Evolutionary conservation across 1,140 invertebrate species (phyloP), one percentile per base, ranked within the genome.

Genomic region (Zeugodacus cucurbitae): DNA sequence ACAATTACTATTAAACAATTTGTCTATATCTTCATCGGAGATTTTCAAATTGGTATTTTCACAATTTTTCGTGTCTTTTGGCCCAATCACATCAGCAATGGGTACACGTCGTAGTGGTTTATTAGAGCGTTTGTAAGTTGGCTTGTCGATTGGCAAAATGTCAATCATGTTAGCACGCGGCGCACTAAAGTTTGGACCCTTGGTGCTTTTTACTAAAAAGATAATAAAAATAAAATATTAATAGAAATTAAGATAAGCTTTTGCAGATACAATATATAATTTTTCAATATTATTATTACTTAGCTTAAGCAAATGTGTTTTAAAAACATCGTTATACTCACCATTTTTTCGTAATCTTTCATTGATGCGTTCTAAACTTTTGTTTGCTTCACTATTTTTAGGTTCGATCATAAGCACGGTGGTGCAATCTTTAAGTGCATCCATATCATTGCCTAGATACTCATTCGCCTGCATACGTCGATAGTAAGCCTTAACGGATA

Each of bases 41-140:
- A 93, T 93, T 74, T 89, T 89, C n/a, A 92, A 89, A 37, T 88
- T 87, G 8, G 37, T 22, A 41, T 78, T 82, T 64, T 90, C 89
- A n/a, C 90, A 89, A 32, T 87, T 88, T 54, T 87, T 89, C 10
- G n/a, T 89, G 11, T 87, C 89, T 34, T 91, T 89, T 2, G 91
- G 91, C 6, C 94, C 91, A 14, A 94, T 92, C 58, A 95, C 94
- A 89, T 95, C 95, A 86, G 94, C 92, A 58, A 96, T 94, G 3
- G 91, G 89, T 37, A 96, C 93, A 87, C 94, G 93, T 87, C 94
- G 94, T 59, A 96, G 89, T 1, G 94, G 92, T 89, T 95, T 94
- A 94, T 96, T 96, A 17, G 95, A 96, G 89, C 95, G 94, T 89
- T 95, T 93, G 91, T 96, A 95, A 14, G 95, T 95, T 26, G 95